Conservation (phyloP, 1,140 invertebrate species). For the Drosophila orosa region DNA sequence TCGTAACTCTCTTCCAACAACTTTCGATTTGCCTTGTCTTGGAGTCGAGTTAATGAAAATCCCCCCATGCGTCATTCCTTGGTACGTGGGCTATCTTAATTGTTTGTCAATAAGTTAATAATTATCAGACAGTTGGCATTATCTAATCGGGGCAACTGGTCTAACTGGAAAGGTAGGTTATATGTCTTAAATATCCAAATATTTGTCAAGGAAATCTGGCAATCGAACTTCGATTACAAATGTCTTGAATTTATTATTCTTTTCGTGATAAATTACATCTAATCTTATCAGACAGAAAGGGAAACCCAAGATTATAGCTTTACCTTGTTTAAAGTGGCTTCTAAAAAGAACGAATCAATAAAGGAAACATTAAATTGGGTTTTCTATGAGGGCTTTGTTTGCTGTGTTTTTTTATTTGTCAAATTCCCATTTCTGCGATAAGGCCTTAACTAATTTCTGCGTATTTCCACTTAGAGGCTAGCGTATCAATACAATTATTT, state of each 20-base stretch:
- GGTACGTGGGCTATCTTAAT: constrained; percentile 16
- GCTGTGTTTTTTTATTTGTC: not conserved
- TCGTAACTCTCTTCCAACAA: constrained; percentile 19
- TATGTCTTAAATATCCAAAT: constrained; percentile 12
- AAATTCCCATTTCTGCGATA: not conserved
- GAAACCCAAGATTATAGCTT: not conserved
- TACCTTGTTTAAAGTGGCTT: not conserved
- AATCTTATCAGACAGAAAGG: not conserved
- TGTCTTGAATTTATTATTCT: too few relatives aligned
- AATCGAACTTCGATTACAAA: not conserved
- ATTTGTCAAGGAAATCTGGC: constrained; percentile 3
- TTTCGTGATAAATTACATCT: not conserved
- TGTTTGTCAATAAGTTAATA: constrained; percentile 25
- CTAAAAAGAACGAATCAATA: not conserved
- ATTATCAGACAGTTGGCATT: constrained; percentile 6
- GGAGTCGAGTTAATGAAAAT: constrained; percentile 16
- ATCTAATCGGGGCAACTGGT: constrained; percentile 14
- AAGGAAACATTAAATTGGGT: not conserved
- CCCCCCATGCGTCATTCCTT: constrained; percentile 29
- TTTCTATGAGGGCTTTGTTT: not conserved
- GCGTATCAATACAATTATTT: constrained; percentile 18
- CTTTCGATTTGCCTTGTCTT: constrained; percentile 22
- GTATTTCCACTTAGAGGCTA: constrained; percentile 11
- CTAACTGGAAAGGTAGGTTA: constrained; percentile 12
- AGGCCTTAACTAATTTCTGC: constrained; percentile 12